Base-by-base conservation (phyloP, 92 coral and sea anemone species). In the Chrysogorgia sp. region DNA sequence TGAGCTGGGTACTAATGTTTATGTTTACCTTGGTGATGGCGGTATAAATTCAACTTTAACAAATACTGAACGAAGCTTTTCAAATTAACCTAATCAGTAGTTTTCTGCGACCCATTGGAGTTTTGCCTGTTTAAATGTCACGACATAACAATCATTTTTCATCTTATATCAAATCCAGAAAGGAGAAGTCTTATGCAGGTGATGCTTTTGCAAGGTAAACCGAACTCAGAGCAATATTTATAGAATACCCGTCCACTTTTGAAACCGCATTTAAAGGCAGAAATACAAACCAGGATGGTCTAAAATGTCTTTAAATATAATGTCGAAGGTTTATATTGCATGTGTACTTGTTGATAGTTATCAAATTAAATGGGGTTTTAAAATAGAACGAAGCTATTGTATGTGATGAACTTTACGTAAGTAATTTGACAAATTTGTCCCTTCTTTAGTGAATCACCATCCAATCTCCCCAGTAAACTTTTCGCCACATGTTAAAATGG, bases 91-190 rank as follows among this genome's bases (percentile, higher is more conserved):
- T 33, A 3, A 8, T n/a, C 12, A 17, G 2, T 40, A n/a, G 21
- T 47, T 69, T 34, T 23, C 24, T 10, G 48, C 59, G 25, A 69
- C 17, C 28, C 34, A 48, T 37, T 45, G 50, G 60, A 20, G 50
- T n/a, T 49, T 68, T 49, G 28, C n/a, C 63, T 26, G 78, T 58
- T 67, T 80, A 45, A 75, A 77, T 76, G 89, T 84, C 87, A 52
- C 85, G 90, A 49, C 97, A 96, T 69, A 81, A 83, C 66, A 64
- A 83, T 63, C 97, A 92, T 77, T 86, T 96, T 29, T 86, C 92
- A 34, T 87, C 99, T 33, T 96, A 96, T 58, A 61, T 96, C 76
- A 92, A 86, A 80, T 83, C 90, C 37, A 96, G 71, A 66, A 84
- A 76, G 23, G 64, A 72, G 35, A 72, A 72, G 53, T 19, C 28